phyloP scores from a whole-genome alignment of 1,140 invertebrate genomes.

The Dendrolimus punctatus region DNA sequence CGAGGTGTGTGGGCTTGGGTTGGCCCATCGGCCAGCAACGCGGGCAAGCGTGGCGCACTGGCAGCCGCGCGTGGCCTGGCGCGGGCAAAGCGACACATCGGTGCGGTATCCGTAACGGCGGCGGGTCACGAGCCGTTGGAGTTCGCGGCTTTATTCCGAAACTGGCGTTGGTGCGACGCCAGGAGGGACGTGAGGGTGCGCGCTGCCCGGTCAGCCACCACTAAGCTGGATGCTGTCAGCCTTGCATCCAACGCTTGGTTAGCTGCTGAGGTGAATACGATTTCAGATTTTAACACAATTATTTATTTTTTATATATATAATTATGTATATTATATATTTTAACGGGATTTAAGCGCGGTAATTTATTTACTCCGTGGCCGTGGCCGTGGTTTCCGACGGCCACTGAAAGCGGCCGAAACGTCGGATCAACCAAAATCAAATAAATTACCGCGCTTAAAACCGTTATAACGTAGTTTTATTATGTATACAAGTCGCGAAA shows the following conservation, averaged over 20 bases:
- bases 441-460: too few species aligned
- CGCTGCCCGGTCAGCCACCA: slow-evolving; percentile 74
- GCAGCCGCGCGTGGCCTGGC: slow-evolving; percentile 88
- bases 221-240: slow-evolving; percentile 78
- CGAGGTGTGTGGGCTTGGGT: slow-evolving; percentile 96
- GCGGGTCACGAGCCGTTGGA: slow-evolving; percentile 89
- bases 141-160: slow-evolving; percentile 87
- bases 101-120: slow-evolving; percentile 83
- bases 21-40: slow-evolving; percentile 85
- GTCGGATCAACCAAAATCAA: too few species aligned
- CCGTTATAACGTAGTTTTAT: too few species aligned
- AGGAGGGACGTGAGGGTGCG: slow-evolving; percentile 43
- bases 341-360: too few species aligned
- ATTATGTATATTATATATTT: too few species aligned
- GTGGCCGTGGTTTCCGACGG: too few species aligned
- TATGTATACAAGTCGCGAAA: too few species aligned
- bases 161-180: slow-evolving; percentile 76
- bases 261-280: slow-evolving; percentile 45
- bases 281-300: not conserved
- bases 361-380: too few species aligned
- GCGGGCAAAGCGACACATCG: slow-evolving; percentile 88
- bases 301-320: too few species aligned
- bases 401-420: too few species aligned
- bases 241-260: slow-evolving; percentile 75
- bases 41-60: slow-evolving; percentile 88